Conservation (phyloP, 1,140 invertebrate species). For the Proctacanthus coquilletti region DNA sequence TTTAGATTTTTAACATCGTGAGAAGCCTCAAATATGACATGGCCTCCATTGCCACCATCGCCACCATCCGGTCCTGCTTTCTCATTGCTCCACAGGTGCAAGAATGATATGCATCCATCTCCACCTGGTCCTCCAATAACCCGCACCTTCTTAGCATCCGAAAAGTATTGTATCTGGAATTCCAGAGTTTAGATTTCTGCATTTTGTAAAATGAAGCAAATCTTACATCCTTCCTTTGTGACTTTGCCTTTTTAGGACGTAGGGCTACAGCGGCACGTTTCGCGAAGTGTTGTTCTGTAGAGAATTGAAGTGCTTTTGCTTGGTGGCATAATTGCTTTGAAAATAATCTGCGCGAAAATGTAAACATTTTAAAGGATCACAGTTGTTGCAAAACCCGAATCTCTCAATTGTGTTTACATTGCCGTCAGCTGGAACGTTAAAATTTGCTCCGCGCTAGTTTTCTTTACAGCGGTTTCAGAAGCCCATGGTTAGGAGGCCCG, state of each 20-base stretch:
- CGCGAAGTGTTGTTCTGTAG: too few species aligned
- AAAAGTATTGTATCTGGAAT: slow-evolving; percentile 42
- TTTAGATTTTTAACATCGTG: slow-evolving; percentile 56
- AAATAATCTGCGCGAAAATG: too few species aligned
- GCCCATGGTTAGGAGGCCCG: too few species aligned
- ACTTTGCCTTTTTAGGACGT: slow-evolving; percentile 21
- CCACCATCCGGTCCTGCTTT: slow-evolving; percentile 89
- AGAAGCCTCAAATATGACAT: slow-evolving; percentile 75
- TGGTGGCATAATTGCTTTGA: too few species aligned
- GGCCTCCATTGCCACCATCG: slow-evolving; percentile 93
- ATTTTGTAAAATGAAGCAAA: not conserved
- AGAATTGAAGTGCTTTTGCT: too few species aligned
- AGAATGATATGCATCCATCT: slow-evolving; percentile 78
- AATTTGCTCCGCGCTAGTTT: too few species aligned
- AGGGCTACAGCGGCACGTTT: too few species aligned
- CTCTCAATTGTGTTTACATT: too few species aligned
- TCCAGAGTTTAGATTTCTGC: not conserved
- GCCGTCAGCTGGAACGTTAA: too few species aligned
- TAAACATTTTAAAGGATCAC: too few species aligned
- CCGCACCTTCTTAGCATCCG: slow-evolving; percentile 47
- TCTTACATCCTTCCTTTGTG: slow-evolving; percentile 16
- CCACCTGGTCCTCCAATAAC: slow-evolving; percentile 77
- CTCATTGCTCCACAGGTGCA: slow-evolving; percentile 61
- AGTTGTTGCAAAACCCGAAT: too few species aligned
- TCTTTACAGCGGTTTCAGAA: too few species aligned